Evolutionary conservation across 2,888 invertebrate species (phyloP).

Genomic region (Melanotus villosus): DNA sequence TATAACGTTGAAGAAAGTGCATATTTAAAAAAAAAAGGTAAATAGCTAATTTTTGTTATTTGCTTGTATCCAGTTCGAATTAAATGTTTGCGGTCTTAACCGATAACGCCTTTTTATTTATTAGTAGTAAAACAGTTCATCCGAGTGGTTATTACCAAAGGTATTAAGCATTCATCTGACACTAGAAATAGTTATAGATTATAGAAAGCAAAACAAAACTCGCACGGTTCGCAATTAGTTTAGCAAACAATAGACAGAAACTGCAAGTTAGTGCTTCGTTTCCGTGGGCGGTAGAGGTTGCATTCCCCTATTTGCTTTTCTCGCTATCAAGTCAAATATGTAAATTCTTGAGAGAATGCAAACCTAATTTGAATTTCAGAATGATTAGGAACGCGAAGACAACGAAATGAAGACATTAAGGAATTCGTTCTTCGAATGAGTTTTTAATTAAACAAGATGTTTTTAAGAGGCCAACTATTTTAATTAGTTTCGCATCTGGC

Average conservation of each 20-base stretch:
- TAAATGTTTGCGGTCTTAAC: neutral
- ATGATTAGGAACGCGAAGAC: neutral
- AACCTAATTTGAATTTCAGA: conserved; percentile 8
- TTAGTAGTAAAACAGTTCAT: neutral
- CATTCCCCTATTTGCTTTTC: no score
- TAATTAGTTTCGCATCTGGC: conserved; percentile 14
- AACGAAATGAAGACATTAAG: conserved; percentile 28
- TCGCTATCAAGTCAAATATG: no score
- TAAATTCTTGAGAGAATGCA: neutral
- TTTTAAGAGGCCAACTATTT: neutral
- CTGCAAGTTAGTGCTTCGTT: no score
- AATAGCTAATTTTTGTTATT: no score
- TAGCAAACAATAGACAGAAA: no score
- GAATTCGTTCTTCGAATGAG: conserved; percentile 1
- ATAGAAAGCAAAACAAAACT: no score
- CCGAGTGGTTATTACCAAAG: conserved; percentile 4
- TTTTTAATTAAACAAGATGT: conserved; percentile 15
- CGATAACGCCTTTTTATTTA: neutral
- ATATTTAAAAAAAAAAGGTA: no score
- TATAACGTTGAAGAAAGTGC: no score
- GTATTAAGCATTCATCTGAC: conserved; percentile 3
- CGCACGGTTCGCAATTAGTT: no score
- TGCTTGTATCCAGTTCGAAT: no score
- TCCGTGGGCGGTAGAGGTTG: no score
- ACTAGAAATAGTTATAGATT: neutral